Conservation (phyloP, 1,140 invertebrate genomes). For the Drosophila burlai region DNA sequence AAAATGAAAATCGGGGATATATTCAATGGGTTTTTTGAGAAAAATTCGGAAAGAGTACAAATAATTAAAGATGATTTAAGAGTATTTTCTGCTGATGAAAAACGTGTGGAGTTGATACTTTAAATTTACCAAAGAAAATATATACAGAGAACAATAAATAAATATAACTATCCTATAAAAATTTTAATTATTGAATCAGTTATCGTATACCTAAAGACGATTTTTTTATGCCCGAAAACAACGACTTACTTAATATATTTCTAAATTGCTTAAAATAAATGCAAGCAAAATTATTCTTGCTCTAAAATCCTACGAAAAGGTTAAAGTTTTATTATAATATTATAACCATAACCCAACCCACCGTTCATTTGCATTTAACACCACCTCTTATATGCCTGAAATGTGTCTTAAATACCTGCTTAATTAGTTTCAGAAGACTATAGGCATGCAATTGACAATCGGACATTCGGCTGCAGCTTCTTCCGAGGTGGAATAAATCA, state of each 20-base stretch:
- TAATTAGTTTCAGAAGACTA: conserved; percentile 62
- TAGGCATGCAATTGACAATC: conserved; percentile 23
- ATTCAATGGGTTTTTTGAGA: neutral
- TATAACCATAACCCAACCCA: conserved; percentile 5
- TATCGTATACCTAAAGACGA: no score
- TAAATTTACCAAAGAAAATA: neutral
- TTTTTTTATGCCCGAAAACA: neutral
- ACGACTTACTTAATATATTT: neutral
- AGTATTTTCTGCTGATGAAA: no score
- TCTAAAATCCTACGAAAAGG: neutral
- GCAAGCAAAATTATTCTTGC: neutral
- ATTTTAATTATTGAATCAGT: no score
- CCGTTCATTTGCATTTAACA: neutral
- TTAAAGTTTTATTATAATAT: neutral
- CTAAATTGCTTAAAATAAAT: neutral
- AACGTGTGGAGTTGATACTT: neutral
- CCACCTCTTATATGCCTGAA: conserved; percentile 11
- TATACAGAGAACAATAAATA: no score
- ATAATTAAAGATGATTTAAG: neutral
- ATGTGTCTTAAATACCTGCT: conserved; percentile 57
- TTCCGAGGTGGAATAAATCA: conserved; percentile 37
- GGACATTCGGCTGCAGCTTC: conserved; percentile 11
- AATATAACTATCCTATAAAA: no score
- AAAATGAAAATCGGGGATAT: neutral
- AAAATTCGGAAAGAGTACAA: neutral